Conservation (phyloP, 2,113 vertebrate species). For the Nycticorax nycticorax region DNA sequence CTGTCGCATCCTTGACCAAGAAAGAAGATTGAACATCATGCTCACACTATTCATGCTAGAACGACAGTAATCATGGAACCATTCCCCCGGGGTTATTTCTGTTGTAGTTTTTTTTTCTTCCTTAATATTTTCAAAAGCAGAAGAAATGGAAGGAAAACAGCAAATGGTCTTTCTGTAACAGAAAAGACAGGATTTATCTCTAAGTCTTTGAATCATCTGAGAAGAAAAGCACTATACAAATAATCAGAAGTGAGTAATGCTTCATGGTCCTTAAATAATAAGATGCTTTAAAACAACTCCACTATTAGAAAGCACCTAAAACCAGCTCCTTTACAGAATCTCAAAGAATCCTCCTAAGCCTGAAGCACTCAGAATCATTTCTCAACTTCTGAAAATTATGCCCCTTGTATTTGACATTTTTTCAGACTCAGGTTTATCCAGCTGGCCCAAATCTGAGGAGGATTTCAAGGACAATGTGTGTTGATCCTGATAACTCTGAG, state of each 20-base stretch:
- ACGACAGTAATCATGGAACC: not conserved
- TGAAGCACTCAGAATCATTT: not conserved
- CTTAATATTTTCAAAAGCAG: slow-evolving; percentile 18
- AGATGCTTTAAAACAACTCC: not conserved
- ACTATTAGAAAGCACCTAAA: not conserved
- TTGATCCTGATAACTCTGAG: slow-evolving; percentile 8
- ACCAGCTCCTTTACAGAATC: not conserved
- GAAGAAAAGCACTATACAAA: not conserved
- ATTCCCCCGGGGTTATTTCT: not conserved
- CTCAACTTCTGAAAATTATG: not conserved
- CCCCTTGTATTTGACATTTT: not conserved
- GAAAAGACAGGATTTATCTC: not conserved
- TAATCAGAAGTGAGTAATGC: not conserved
- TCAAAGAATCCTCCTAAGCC: not conserved
- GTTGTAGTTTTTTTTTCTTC: not conserved
- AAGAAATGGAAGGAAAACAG: slow-evolving; percentile 25
- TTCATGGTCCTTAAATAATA: not conserved
- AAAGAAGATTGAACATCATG: not conserved
- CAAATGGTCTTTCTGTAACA: not conserved
- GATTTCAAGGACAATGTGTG: slow-evolving; percentile 19
- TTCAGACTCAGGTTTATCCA: not conserved
- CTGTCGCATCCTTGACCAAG: not conserved
- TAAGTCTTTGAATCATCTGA: not conserved
- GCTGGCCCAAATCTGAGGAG: not conserved
- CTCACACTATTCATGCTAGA: not conserved